Base-by-base conservation (phyloP, 2,888 invertebrate genomes). In the Herminia tarsipennalis region DNA sequence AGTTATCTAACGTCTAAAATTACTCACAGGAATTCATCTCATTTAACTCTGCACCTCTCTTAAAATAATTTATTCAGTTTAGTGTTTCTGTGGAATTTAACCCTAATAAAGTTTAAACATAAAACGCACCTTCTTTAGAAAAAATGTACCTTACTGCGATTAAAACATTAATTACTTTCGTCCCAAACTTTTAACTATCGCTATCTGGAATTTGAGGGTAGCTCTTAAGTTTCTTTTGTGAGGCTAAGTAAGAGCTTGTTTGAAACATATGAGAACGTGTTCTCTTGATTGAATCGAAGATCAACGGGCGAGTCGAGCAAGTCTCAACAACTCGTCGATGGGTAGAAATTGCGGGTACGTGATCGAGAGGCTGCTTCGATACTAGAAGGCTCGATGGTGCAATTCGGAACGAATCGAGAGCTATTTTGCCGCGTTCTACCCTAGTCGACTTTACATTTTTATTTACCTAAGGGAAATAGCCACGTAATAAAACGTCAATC, bases 371-470 rank as follows among this genome's bases (percentile, higher is more conserved):
- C 57, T 53, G 66, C 59, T 64, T 60, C 45, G 64, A 52, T 66
- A 62, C 68, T 70, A 64, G 66, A 54, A 63, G 57, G 55, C 64
- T 70, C 66, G 61, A 74, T 66, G 68, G 68, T 64, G 72, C 72
- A 74, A 81, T 81, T 79, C 63, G 54, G 67, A 72, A 59, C 66
- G 67, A 70, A 73, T 73, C 64, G 66, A 79, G 70, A 63, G 69
- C 67, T 63, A 73, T 76, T 74, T 64, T 53, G 54, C 53, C 27
- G 42, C 51, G 53, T 38, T 60, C 49, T 36, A 38, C 55, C 39
- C 48, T 38, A 42, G 55, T 63, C 69, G 58, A 62, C 62, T 67
- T 73, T 60, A 70, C 66, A 70, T 64, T 68, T 68, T 73, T 72
- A 65, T 66, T 67, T 55, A 45, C 57, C 61, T 53, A 32, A 35